Percentiles rank a stretch among this genome's conserved stretches.
These are phyloP conservation scores for Blomia tropicalis DNA, from an alignment of 2,888 invertebrate species.

Conservation along the genomic window DNA sequence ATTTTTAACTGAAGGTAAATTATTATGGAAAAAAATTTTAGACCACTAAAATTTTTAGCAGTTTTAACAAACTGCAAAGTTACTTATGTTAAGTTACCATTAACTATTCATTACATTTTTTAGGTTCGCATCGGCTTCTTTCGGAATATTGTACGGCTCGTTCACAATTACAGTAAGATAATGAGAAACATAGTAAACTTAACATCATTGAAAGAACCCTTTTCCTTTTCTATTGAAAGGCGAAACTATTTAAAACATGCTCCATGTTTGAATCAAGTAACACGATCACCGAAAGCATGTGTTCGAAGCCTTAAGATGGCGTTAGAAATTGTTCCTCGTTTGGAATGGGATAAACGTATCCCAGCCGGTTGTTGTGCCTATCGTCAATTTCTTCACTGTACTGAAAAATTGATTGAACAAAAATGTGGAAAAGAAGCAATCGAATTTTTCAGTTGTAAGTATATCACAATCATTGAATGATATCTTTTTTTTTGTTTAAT, in stretches of 20 bases:
- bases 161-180: constrained; percentile 25
- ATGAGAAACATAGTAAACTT: background rate
- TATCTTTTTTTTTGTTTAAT: too few relatives aligned
- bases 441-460: constrained; percentile 15
- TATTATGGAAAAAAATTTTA: background rate
- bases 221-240: constrained; percentile 20
- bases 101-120: too few relatives aligned
- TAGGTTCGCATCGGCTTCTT: constrained; percentile 28
- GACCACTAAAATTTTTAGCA: too few relatives aligned
- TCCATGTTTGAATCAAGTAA: constrained; percentile 29
- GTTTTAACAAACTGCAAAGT: too few relatives aligned
- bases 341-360: constrained; percentile 30
- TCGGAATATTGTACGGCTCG: constrained; percentile 30
- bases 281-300: constrained; percentile 27
- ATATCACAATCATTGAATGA: too few relatives aligned
- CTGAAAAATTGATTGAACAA: constrained; percentile 28
- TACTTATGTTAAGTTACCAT: too few relatives aligned
- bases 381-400: constrained; percentile 26
- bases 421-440: constrained; percentile 30
- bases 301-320: constrained; percentile 30
- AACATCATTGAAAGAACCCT: background rate
- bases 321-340: constrained; percentile 27
- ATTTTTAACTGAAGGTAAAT: constrained; percentile 29
- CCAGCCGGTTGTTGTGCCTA: constrained; percentile 30
- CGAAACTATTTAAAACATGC: constrained; percentile 30